A percentile compares a stretch with the other conserved stretches of the same genome.
These are phyloP conservation scores for Subanguina moxae DNA, from an alignment of 1,140 invertebrate genomes.

Conservation along the genomic window DNA sequence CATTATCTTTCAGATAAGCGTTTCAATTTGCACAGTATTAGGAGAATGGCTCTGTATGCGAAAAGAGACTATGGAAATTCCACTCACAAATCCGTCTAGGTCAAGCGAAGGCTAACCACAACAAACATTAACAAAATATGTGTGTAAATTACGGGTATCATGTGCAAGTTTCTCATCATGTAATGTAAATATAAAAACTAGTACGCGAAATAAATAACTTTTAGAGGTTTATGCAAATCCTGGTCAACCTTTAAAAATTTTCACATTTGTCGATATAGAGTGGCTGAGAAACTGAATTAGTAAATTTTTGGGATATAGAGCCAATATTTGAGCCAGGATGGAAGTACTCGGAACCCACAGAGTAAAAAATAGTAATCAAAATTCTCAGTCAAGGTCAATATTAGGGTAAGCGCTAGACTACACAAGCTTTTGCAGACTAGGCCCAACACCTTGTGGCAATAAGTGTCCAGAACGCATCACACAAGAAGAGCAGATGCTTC, in stretches of 20 bases:
- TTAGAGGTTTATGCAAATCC: no score
- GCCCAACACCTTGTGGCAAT: slow-evolving; percentile 38
- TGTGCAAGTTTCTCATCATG: neutral
- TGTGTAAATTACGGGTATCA: slow-evolving; percentile 1
- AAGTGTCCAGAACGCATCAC: slow-evolving; percentile 41
- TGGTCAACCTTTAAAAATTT: no score
- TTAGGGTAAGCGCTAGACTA: no score
- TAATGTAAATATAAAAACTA: no score
- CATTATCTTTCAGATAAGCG: slow-evolving; percentile 19
- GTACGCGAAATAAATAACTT: no score
- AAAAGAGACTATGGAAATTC: slow-evolving; percentile 28
- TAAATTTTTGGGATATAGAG: no score
- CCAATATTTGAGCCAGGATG: no score
- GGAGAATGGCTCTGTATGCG: slow-evolving; percentile 29
- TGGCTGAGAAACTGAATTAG: no score
- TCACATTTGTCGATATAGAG: no score
- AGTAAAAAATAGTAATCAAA: no score
- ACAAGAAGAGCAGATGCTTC: slow-evolving; percentile 2
- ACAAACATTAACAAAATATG: neutral
- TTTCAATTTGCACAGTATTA: slow-evolving; percentile 31
- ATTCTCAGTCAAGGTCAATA: no score
- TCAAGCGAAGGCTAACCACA: neutral
- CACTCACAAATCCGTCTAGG: slow-evolving; percentile 10
- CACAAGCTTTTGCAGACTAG: slow-evolving; percentile 13
- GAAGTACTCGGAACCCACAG: no score